Evolutionary conservation across 2,888 invertebrate species (phyloP).

Genomic region (Rotaria sp.): DNA sequence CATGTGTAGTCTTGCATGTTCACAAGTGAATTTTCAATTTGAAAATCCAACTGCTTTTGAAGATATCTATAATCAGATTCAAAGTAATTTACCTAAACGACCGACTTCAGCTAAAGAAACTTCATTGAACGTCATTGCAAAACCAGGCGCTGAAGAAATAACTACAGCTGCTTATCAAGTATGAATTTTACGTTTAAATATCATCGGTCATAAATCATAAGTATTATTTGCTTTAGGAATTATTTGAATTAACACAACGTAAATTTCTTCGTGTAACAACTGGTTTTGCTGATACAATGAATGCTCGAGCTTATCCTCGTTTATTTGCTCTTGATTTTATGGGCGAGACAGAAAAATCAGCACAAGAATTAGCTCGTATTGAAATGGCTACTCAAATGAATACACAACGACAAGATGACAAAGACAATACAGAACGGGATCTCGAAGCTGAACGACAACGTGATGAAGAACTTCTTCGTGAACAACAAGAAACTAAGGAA

Average conservation of each 20-base stretch:
- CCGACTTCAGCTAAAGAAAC: neutral
- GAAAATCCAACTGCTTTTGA: slow-evolving; percentile 25
- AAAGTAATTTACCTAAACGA: neutral
- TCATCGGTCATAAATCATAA: no score
- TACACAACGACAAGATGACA: neutral
- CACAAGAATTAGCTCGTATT: neutral
- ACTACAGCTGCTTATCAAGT: neutral
- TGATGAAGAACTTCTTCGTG: neutral
- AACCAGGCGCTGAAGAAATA: neutral
- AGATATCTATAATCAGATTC: neutral
- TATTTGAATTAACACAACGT: slow-evolving; percentile 51
- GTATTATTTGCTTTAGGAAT: slow-evolving; percentile 45
- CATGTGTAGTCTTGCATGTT: slow-evolving; percentile 2
- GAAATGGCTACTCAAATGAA: neutral
- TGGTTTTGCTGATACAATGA: slow-evolving; percentile 46
- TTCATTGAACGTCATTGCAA: neutral
- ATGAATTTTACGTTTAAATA: neutral
- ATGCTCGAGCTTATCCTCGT: slow-evolving; percentile 45
- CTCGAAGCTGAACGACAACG: neutral
- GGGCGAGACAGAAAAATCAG: slow-evolving; percentile 34
- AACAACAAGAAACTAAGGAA: neutral
- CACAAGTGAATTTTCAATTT: slow-evolving; percentile 8
- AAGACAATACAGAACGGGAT: neutral
- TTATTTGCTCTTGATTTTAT: slow-evolving; percentile 50
- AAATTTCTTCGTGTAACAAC: slow-evolving; percentile 49